Percentiles rank a stretch among this genome's conserved stretches.
Evolutionary conservation across 2,888 invertebrate species (phyloP).

Genomic region (Drosophila fulvimacula): DNA sequence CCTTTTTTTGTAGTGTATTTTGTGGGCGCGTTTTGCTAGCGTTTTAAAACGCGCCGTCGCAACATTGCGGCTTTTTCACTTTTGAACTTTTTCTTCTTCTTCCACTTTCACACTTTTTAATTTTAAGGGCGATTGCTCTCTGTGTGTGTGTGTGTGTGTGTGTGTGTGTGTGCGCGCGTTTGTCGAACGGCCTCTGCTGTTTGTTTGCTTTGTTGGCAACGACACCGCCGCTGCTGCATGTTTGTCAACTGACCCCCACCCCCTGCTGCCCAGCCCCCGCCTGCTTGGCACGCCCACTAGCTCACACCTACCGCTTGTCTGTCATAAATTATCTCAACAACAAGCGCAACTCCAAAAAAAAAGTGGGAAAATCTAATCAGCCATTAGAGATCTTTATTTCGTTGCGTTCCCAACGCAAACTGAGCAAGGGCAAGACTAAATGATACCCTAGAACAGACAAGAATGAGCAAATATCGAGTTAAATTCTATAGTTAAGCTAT

Average conservation of each 20-base stretch:
- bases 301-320: conserved; percentile 54
- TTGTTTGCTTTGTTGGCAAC: conserved; percentile 53
- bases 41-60: conserved; percentile 42
- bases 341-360: conserved; percentile 39
- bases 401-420: conserved; percentile 36
- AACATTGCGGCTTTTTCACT: conserved; percentile 64
- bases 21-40: conserved; percentile 49
- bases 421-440: neutral
- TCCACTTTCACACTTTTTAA: conserved; percentile 14
- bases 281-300: neutral
- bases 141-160: neutral
- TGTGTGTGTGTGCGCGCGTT: conserved; percentile 4
- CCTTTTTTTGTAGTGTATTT: conserved; percentile 43
- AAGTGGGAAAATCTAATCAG: conserved; percentile 60
- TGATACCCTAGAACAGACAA: conserved; percentile 17
- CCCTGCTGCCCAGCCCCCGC: neutral
- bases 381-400: conserved; percentile 74
- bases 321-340: conserved; percentile 72
- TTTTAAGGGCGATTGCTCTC: neutral
- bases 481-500: neutral
- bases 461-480: neutral
- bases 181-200: conserved; percentile 31
- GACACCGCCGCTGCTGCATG: conserved; percentile 27
- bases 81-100: conserved; percentile 62
- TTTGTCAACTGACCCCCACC: conserved; percentile 32